Percentiles rank a stretch among this genome's conserved stretches.
Evolutionary conservation across 2,888 invertebrate species (phyloP).

Genomic region (Pachydiplax longipennis): DNA sequence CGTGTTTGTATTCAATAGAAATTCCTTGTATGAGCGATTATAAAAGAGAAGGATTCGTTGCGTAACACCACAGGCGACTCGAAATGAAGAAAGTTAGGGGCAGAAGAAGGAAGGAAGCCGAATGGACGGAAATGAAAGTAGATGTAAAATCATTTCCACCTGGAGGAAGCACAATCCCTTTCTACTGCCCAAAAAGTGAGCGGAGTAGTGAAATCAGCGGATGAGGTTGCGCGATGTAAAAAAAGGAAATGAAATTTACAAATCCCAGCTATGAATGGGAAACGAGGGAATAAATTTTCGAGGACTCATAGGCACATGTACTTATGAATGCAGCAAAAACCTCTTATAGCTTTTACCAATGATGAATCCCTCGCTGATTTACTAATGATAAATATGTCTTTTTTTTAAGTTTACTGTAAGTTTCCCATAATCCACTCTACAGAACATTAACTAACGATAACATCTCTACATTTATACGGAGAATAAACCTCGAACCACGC

Average conservation of each 20-base stretch:
- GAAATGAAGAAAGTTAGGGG: not conserved
- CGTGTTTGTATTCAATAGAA: not conserved
- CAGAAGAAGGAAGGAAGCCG: not conserved
- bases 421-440: no score
- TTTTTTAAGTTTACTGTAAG: no score
- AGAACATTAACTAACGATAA: no score
- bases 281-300: not conserved
- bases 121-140: not conserved
- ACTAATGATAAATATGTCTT: no score
- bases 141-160: not conserved
- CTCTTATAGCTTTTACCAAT: no score
- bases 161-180: not conserved
- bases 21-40: not conserved
- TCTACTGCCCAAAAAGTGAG: not conserved
- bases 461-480: no score
- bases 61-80: not conserved
- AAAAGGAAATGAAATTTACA: not conserved
- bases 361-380: no score
- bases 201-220: not conserved
- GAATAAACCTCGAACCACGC: no score
- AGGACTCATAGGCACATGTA: not conserved
- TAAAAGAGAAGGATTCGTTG: not conserved
- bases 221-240: not conserved
- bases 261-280: not conserved
- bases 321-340: no score